These are phyloP conservation scores for Acleris laterana DNA, from an alignment of 2,888 invertebrate species.

Conservation along the genomic window DNA sequence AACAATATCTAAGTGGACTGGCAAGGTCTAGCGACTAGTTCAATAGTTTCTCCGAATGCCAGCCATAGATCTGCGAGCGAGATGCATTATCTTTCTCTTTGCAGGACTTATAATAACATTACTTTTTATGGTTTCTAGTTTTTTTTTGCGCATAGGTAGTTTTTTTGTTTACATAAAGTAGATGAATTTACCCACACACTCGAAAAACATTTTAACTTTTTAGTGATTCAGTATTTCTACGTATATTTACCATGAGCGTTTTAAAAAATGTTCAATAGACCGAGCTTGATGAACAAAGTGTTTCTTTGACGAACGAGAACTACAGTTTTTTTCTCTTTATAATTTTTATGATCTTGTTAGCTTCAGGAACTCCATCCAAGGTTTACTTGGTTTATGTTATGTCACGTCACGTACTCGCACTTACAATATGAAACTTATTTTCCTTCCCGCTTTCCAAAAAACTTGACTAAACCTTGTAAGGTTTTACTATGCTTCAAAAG, in stretches of 20 bases:
- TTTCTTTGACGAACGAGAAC: too few species aligned
- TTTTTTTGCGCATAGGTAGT: background rate
- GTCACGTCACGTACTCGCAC: background rate
- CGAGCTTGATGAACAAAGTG: too few species aligned
- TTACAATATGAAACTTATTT: conserved; percentile 14
- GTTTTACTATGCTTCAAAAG: too few species aligned
- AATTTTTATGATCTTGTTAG: conserved; percentile 1
- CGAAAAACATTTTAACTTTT: too few species aligned
- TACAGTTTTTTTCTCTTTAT: background rate
- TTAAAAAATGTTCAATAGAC: too few species aligned
- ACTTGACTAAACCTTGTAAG: background rate
- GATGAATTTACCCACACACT: background rate
- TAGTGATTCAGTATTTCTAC: too few species aligned
- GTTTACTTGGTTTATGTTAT: conserved; percentile 14
- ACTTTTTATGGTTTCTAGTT: background rate
- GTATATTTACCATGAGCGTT: too few species aligned
- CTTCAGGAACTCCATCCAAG: conserved; percentile 10
- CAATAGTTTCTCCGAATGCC: conserved; percentile 48
- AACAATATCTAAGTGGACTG: conserved; percentile 47
- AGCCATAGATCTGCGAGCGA: conserved; percentile 33
- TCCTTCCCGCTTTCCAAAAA: conserved; percentile 16
- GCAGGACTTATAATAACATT: conserved; percentile 7
- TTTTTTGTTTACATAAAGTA: background rate
- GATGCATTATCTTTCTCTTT: conserved; percentile 14
- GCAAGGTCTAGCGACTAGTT: conserved; percentile 46